These are phyloP conservation scores for Pseudomyrmex cubaensis DNA, from an alignment of 1,140 invertebrate genomes.

Conservation along the genomic window DNA sequence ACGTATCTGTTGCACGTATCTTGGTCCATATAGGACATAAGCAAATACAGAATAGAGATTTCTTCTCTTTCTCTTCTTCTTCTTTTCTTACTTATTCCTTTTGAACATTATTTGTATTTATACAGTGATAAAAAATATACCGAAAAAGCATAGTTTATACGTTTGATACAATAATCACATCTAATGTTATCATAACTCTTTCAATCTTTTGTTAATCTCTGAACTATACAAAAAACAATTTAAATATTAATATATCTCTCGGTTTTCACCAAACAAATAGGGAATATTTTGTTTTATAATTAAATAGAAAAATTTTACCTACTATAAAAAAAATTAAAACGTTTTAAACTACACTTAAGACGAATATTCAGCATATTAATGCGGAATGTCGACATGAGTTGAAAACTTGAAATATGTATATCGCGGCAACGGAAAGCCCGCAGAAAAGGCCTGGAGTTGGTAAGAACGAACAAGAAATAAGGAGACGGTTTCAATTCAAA, in stretches of 20 bases:
- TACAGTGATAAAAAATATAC: no score
- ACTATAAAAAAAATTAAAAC: not conserved
- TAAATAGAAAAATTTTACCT: no score
- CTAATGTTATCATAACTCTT: no score
- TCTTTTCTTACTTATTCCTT: no score
- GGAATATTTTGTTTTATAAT: no score
- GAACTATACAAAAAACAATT: no score
- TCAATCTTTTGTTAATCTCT: no score
- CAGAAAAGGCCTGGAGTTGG: not conserved
- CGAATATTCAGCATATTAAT: conserved; percentile 30
- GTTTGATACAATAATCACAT: no score
- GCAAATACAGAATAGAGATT: no score
- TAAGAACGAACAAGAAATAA: conserved; percentile 55
- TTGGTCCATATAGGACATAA: conserved; percentile 37
- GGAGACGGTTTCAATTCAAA: conserved; percentile 52
- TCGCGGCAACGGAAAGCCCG: conserved; percentile 14
- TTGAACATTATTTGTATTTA: no score
- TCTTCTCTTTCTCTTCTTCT: no score
- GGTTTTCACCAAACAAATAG: not conserved
- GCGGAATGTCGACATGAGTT: conserved; percentile 12
- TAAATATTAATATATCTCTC: not conserved
- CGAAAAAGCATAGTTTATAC: no score
- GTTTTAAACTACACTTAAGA: not conserved
- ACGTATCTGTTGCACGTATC: conserved; percentile 56
- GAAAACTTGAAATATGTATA: conserved; percentile 42